Percentiles rank a stretch among this genome's conserved stretches.
Conservation (phyloP, 2,113 vertebrate species). For the Spermophilus dauricus region DNA sequence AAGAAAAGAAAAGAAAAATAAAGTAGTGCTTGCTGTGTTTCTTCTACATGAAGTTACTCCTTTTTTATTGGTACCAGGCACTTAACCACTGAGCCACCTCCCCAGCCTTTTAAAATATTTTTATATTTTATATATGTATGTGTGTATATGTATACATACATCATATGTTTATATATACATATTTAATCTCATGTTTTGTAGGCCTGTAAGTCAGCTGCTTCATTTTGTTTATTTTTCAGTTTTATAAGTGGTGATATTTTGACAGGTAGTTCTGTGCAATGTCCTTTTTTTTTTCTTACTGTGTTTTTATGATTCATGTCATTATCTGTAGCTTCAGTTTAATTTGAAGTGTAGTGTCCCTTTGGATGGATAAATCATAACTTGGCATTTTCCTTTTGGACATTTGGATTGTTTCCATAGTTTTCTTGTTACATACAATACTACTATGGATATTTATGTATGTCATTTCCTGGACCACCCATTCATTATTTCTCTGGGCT, state of each 20-base stretch:
- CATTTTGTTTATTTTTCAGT: background rate
- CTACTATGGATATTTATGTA: background rate
- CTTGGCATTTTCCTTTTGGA: background rate
- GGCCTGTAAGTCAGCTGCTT: background rate
- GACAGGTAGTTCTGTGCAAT: background rate
- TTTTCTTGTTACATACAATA: background rate
- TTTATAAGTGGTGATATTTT: background rate
- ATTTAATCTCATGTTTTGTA: background rate
- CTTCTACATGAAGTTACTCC: background rate
- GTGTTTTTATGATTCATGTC: conserved; percentile 1
- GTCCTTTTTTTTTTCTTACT: background rate
- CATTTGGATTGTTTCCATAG: conserved; percentile 15
- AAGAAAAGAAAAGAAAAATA: background rate
- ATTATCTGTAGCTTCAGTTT: background rate
- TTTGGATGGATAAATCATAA: background rate
- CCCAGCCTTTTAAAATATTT: no score
- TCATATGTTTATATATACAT: background rate
- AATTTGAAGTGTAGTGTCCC: background rate
- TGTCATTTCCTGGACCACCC: background rate
- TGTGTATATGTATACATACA: background rate
- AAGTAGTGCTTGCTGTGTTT: background rate
- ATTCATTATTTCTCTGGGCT: background rate
- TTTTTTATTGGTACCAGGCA: background rate
- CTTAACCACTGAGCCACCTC: no score
- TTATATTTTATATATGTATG: no score